phyloP scores from a whole-genome alignment of 2,888 invertebrate species.

The Thymelicus lineola region DNA sequence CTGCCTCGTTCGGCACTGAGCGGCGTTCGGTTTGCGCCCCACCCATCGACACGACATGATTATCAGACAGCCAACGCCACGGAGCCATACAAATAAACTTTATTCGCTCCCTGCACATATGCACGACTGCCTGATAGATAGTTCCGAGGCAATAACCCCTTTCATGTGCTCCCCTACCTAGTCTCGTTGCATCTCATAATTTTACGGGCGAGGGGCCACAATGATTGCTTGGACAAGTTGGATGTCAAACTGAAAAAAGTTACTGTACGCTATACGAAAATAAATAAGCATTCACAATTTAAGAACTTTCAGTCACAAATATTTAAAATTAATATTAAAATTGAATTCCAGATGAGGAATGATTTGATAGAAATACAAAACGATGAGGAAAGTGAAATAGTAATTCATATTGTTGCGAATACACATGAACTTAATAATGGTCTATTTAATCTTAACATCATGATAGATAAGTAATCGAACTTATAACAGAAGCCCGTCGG shows the following conservation, averaged over 20 bases:
- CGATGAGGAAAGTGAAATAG: neutral
- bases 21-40: conserved; percentile 69
- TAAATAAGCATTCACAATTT: neutral
- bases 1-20: conserved; percentile 69
- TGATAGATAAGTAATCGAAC: conserved; percentile 3
- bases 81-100: conserved; percentile 80
- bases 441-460: neutral
- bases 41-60: conserved; percentile 73
- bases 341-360: neutral
- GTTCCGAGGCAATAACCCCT: conserved; percentile 82
- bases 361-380: neutral
- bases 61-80: conserved; percentile 73
- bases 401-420: neutral
- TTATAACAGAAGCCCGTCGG: conserved; percentile 2
- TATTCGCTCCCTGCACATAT: conserved; percentile 81
- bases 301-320: neutral
- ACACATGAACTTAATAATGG: neutral
- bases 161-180: conserved; percentile 74
- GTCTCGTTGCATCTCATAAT: conserved; percentile 75
- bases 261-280: neutral
- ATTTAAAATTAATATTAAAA: no score
- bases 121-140: conserved; percentile 69
- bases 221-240: conserved; percentile 59
- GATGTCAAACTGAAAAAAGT: conserved; percentile 39
- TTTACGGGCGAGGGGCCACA: conserved; percentile 75